Evolutionary conservation across 2,113 vertebrate genomes (phyloP).

Genomic region (Callocephalon fimbriatum): DNA sequence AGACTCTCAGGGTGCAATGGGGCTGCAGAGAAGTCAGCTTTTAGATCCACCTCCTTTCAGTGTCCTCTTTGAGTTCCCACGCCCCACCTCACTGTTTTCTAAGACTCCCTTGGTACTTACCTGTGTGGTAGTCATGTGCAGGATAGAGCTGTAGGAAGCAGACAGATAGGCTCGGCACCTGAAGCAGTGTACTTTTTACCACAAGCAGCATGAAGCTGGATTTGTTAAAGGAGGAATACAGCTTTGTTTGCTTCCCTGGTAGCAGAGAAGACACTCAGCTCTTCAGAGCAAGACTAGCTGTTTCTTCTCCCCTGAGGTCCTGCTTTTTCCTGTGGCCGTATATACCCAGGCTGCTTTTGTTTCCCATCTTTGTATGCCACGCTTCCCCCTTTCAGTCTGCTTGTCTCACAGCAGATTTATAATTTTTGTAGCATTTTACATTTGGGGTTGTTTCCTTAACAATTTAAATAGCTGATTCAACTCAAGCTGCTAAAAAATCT

Average conservation of each 20-base stretch:
- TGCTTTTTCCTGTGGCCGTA: not conserved
- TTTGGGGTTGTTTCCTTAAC: not conserved
- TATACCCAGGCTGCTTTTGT: not conserved
- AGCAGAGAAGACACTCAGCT: not conserved
- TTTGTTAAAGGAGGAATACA: not conserved
- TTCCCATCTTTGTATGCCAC: not conserved
- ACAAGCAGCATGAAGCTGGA: not conserved
- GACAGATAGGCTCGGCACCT: not conserved
- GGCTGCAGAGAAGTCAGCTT: not conserved
- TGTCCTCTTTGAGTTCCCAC: not conserved
- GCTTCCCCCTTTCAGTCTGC: not conserved
- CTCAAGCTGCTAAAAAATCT: not conserved
- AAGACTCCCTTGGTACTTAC: not conserved
- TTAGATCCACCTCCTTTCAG: not conserved
- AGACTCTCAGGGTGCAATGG: not conserved
- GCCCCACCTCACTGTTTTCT: not conserved
- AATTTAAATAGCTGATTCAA: not conserved
- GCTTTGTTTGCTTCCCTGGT: not conserved
- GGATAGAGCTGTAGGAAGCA: not conserved
- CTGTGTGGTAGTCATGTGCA: fast-evolving
- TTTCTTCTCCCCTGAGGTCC: not conserved
- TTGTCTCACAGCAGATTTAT: not conserved
- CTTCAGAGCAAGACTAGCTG: not conserved
- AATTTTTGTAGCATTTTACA: not conserved
- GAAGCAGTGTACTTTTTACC: not conserved